phyloP scores from a whole-genome alignment of 2,888 invertebrate genomes.

The Nemotelus pantherinus region DNA sequence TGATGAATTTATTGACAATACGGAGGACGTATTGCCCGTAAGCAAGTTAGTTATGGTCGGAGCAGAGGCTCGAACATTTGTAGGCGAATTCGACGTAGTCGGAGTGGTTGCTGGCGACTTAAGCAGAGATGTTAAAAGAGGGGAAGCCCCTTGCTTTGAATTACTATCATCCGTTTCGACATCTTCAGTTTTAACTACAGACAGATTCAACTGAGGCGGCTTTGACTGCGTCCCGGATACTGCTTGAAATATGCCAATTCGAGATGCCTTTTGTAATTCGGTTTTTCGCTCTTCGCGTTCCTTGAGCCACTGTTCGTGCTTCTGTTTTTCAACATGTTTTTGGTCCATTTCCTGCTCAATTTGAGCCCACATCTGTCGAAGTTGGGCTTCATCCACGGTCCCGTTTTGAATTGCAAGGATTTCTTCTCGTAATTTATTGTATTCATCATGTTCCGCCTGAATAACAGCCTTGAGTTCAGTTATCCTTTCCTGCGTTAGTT shows the following conservation, averaged over 20 bases:
- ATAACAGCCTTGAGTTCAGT: conserved; percentile 78
- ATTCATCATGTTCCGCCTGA: conserved; percentile 77
- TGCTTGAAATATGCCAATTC: conserved; percentile 59
- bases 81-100: conserved; percentile 55
- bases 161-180: conserved; percentile 57
- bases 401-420: conserved; percentile 66
- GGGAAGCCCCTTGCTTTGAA: conserved; percentile 70
- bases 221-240: conserved; percentile 10
- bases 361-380: conserved; percentile 78
- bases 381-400: conserved; percentile 73
- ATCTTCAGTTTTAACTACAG: conserved; percentile 50
- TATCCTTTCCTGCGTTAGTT: conserved; percentile 80
- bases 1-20: conserved; percentile 45
- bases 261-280: conserved; percentile 71
- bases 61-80: conserved; percentile 58
- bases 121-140: conserved; percentile 82
- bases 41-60: conserved; percentile 64
- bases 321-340: conserved; percentile 73
- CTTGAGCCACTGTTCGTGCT: conserved; percentile 70
- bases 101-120: conserved; percentile 73
- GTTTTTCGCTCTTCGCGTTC: conserved; percentile 72
- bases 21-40: conserved; percentile 59
- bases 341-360: conserved; percentile 79
- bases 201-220: conserved; percentile 31
- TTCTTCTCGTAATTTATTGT: conserved; percentile 74